Evolutionary conservation across 2,888 invertebrate species (phyloP).

Genomic region (Crioceris asparagi): DNA sequence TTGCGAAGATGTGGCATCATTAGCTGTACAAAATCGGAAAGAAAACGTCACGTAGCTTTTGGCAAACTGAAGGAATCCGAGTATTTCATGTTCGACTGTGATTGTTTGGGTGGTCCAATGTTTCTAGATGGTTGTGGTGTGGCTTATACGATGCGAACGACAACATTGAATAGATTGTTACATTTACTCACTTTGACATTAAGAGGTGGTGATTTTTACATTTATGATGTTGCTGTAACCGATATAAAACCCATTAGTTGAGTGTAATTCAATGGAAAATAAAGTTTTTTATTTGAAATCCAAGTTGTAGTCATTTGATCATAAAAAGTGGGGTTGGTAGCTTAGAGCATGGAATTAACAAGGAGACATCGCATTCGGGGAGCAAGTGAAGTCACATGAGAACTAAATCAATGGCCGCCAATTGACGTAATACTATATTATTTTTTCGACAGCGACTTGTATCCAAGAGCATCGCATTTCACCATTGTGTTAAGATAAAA

Average conservation of each 20-base stretch:
- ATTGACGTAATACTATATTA: too few species aligned
- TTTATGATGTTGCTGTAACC: conserved; percentile 31
- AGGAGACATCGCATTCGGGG: too few species aligned
- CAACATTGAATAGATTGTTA: conserved; percentile 40
- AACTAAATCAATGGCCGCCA: too few species aligned
- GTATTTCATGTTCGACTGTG: conserved; percentile 59
- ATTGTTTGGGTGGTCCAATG: conserved; percentile 49
- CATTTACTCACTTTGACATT: conserved; percentile 53
- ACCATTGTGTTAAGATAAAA: too few species aligned
- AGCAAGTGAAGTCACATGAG: too few species aligned
- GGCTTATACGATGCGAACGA: conserved; percentile 46
- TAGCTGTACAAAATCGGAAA: conserved; percentile 41
- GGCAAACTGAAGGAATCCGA: conserved; percentile 38
- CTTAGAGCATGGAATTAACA: too few species aligned
- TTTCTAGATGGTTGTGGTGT: conserved; percentile 43
- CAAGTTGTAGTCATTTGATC: too few species aligned
- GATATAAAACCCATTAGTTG: conserved; percentile 24
- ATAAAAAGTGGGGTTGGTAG: too few species aligned
- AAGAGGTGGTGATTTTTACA: conserved; percentile 36
- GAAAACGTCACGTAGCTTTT: conserved; percentile 34
- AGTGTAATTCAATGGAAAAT: not conserved
- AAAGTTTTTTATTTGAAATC: too few species aligned
- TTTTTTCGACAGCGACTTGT: too few species aligned
- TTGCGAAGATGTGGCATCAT: conserved; percentile 45
- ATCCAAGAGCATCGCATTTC: too few species aligned